Conservation (phyloP, 2,113 vertebrate genomes). For the Formicarius rufipectus region DNA sequence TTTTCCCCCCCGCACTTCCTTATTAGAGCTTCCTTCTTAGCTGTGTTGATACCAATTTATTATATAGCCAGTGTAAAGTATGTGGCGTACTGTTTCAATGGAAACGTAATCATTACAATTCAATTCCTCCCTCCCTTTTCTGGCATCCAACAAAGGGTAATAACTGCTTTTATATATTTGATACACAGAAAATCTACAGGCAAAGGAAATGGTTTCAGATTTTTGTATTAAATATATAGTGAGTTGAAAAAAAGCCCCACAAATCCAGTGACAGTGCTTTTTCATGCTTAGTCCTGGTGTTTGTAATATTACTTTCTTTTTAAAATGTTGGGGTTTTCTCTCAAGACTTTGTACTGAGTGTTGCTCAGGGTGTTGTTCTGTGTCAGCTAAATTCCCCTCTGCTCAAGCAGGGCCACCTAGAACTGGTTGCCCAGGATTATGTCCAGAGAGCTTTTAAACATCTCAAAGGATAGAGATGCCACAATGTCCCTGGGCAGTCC, state of each 20-base stretch:
- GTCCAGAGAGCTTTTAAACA: not conserved
- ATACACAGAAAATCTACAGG: not conserved
- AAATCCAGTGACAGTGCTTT: not conserved
- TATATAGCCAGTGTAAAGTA: not conserved
- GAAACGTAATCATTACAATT: not conserved
- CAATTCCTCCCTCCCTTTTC: not conserved
- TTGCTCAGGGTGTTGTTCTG: not conserved
- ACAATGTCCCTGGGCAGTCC: not conserved
- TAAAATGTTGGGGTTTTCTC: accelerated
- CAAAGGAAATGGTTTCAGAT: not conserved
- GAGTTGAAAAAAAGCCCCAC: not conserved
- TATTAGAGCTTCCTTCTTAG: not conserved
- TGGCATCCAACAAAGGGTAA: not conserved
- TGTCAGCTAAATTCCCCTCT: not conserved
- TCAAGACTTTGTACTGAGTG: not conserved
- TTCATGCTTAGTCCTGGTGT: not conserved
- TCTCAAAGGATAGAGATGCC: not conserved
- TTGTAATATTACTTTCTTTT: not conserved
- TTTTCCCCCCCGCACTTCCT: not conserved
- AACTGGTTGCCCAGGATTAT: not conserved
- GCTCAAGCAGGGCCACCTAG: not conserved
- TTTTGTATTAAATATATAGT: not conserved
- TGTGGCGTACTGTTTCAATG: not conserved
- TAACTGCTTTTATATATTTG: not conserved
- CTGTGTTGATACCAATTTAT: not conserved